These are phyloP conservation scores for Formica aserva DNA, from an alignment of 2,888 invertebrate genomes.

Conservation along the genomic window DNA sequence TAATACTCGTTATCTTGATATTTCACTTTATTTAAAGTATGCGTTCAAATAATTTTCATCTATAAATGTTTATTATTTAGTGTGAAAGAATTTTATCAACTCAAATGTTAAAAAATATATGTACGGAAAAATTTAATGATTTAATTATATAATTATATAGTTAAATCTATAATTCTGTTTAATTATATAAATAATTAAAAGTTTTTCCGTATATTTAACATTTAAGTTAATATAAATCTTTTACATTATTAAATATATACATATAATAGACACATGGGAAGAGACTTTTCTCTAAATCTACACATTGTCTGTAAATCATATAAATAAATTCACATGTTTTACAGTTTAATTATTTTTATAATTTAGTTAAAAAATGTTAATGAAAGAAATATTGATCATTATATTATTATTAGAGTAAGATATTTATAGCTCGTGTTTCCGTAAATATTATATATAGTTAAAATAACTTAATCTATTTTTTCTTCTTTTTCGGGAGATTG, in stretches of 20 bases:
- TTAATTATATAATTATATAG: background rate
- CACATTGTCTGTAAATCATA: background rate
- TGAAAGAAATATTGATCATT: background rate
- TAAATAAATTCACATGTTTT: background rate
- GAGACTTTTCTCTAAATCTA: background rate
- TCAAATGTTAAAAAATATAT: background rate
- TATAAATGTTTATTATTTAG: background rate
- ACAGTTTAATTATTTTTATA: background rate
- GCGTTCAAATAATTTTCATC: background rate
- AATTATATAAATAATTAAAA: background rate
- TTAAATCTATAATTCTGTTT: background rate
- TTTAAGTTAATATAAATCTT: background rate
- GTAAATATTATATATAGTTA: background rate
- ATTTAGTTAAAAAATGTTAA: conserved; percentile 5
- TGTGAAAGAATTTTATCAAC: background rate
- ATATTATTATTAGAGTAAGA: background rate
- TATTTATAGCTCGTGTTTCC: background rate
- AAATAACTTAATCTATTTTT: background rate
- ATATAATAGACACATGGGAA: background rate
- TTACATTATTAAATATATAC: background rate
- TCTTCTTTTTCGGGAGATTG: background rate
- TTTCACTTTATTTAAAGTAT: background rate
- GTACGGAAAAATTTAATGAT: background rate
- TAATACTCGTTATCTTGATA: background rate
- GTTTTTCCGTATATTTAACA: background rate